Percentiles rank a stretch among this genome's conserved stretches.
Evolutionary conservation across 2,888 invertebrate genomes (phyloP).

Genomic region (Sarcophaga caerulescens): DNA sequence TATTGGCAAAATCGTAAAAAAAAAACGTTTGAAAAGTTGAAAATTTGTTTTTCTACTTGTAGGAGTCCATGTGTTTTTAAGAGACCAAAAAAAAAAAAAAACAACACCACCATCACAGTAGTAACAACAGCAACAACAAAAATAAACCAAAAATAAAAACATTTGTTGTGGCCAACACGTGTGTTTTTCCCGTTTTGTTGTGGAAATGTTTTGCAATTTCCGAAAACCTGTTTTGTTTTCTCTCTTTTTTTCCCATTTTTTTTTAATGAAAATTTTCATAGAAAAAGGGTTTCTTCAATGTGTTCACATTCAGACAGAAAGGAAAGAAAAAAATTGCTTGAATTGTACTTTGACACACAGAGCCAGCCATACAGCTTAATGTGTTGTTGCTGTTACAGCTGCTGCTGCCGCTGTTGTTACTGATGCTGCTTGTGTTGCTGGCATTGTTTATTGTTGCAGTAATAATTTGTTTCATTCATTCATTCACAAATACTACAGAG

Average conservation of each 20-base stretch:
- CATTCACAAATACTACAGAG: conserved; percentile 22
- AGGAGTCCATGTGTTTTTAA: conserved; percentile 52
- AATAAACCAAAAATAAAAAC: conserved; percentile 31
- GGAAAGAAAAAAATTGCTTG: conserved; percentile 16
- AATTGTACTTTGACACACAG: conserved; percentile 58
- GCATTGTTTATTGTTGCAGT: conserved; percentile 24
- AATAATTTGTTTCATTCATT: conserved; percentile 58
- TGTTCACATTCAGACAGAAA: conserved; percentile 10
- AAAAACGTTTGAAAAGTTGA: conserved; percentile 28
- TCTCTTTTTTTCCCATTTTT: too few relatives aligned
- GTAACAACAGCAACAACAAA: too few relatives aligned
- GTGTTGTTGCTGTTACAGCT: too few relatives aligned
- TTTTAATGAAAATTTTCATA: background rate
- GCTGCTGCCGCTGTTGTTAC: too few relatives aligned
- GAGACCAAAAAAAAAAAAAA: conserved; percentile 7
- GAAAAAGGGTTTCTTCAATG: conserved; percentile 45
- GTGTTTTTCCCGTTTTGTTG: conserved; percentile 47
- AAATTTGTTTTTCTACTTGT: conserved; percentile 63
- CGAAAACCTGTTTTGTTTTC: conserved; percentile 44
- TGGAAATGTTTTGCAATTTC: conserved; percentile 50
- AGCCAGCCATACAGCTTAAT: conserved; percentile 8
- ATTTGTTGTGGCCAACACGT: conserved; percentile 66
- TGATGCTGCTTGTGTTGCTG: background rate
- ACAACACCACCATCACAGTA: conserved; percentile 6
- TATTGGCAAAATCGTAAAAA: background rate